Conservation (phyloP, 2,888 invertebrate genomes). For the Polydesmus complanatus region DNA sequence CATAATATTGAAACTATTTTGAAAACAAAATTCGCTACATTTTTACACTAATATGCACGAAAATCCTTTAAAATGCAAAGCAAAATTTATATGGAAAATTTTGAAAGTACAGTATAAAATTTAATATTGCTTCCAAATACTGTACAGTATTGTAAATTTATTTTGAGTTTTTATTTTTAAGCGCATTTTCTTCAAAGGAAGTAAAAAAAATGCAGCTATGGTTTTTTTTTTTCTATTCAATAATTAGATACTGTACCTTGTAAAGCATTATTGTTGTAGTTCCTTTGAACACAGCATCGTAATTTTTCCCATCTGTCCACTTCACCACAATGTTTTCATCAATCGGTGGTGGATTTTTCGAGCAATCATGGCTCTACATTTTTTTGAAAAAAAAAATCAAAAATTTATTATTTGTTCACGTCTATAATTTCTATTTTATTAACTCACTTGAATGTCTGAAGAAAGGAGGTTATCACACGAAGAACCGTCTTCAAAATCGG, state of each 20-base stretch:
- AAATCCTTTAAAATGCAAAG: no score
- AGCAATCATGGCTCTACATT: slow-evolving; percentile 17
- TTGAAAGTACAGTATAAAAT: no score
- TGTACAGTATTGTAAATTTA: no score
- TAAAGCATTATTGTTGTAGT: slow-evolving; percentile 19
- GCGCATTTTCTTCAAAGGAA: no score
- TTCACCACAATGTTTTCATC: slow-evolving; percentile 12
- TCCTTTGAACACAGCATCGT: slow-evolving; percentile 38
- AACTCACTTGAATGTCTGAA: slow-evolving; percentile 39
- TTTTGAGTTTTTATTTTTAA: no score
- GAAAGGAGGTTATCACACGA: slow-evolving; percentile 45
- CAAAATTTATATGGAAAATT: no score
- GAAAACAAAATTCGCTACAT: no score
- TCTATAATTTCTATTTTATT: background rate
- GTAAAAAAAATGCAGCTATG: background rate
- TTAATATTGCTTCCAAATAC: no score
- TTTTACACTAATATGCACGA: no score
- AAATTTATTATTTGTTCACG: no score
- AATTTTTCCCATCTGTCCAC: slow-evolving; percentile 29
- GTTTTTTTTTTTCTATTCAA: background rate
- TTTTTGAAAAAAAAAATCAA: slow-evolving; percentile 1
- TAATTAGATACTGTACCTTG: no score
- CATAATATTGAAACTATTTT: no score
- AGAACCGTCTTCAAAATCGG: slow-evolving; percentile 41
- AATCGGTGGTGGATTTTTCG: slow-evolving; percentile 24